phyloP scores from a whole-genome alignment of 2,888 invertebrate species.

The Sicus ferrugineus region DNA sequence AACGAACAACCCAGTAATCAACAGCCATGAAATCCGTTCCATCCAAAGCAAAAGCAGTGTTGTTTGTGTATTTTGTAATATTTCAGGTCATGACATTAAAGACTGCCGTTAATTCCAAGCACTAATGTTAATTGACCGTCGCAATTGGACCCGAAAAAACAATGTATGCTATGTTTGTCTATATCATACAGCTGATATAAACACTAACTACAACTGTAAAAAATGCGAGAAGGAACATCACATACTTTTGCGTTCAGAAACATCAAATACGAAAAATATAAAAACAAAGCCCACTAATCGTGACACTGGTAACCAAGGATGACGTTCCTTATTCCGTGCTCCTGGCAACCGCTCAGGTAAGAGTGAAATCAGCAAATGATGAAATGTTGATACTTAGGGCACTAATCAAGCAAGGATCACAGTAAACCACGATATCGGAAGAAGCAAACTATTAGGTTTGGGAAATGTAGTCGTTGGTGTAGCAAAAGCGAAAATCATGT shows the following conservation, averaged over 20 bases:
- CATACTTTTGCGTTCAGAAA: neutral
- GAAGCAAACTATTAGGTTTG: conserved; percentile 36
- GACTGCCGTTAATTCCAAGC: conserved; percentile 20
- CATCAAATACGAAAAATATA: neutral
- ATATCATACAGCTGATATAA: neutral
- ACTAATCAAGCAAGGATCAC: conserved; percentile 36
- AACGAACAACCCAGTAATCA: conserved; percentile 9
- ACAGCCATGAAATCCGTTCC: neutral
- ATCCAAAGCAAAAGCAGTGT: neutral
- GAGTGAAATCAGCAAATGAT: conserved; percentile 31
- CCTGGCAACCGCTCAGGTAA: conserved; percentile 31
- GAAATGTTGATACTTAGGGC: conserved; percentile 32
- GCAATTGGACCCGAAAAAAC: conserved; percentile 2
- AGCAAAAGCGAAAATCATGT: conserved; percentile 30
- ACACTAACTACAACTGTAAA: conserved; percentile 14
- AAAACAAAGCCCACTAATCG: neutral
- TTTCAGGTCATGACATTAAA: conserved; percentile 7
- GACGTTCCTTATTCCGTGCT: neutral
- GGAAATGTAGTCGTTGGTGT: conserved; percentile 29
- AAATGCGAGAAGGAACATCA: conserved; percentile 8
- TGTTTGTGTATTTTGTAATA: conserved; percentile 12
- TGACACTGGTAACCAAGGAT: conserved; percentile 20
- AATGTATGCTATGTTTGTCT: neutral
- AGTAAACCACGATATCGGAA: conserved; percentile 34
- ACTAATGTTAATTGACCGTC: conserved; percentile 1